A percentile compares a stretch with the other conserved stretches of the same genome.
Conservation (phyloP, 2,113 vertebrate genomes). For the Lanius collurio region DNA sequence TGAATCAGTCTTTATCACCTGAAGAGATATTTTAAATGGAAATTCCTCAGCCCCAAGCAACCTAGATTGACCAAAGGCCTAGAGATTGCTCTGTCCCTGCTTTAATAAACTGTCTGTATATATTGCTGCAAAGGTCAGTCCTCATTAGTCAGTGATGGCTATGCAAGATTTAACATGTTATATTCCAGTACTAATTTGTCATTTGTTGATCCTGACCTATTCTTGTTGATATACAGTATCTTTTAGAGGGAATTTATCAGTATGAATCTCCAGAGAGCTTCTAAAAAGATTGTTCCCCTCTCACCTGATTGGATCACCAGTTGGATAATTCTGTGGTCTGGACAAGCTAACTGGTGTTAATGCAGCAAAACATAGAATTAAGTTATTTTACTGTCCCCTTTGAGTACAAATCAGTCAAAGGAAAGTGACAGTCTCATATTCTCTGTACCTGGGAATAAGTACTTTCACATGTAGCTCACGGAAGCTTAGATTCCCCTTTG, state of each 20-base stretch:
- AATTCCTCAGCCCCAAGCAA: conserved; percentile 74
- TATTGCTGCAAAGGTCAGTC: conserved; percentile 66
- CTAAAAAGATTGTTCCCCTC: not conserved
- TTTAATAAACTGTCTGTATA: conserved; percentile 68
- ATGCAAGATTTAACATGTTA: conserved; percentile 36
- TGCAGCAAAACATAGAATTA: not conserved
- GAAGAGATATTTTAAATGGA: conserved; percentile 74
- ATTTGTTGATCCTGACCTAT: not conserved
- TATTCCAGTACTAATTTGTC: conserved; percentile 16
- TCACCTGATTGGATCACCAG: not conserved
- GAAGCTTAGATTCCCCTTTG: not conserved
- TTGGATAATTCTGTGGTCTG: not conserved
- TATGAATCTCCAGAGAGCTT: not conserved
- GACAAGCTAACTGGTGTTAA: not conserved
- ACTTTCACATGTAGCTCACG: not conserved
- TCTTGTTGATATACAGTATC: not conserved
- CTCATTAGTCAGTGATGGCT: conserved; percentile 47
- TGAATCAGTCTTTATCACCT: conserved; percentile 75
- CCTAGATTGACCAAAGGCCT: conserved; percentile 69
- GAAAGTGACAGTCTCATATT: not conserved
- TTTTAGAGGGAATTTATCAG: not conserved
- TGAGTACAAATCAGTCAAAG: not conserved
- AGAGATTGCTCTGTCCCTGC: conserved; percentile 54
- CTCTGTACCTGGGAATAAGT: not conserved
- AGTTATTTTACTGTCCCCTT: not conserved